Evolutionary conservation across 2,113 vertebrate genomes (phyloP).

Genomic region (Ondatra zibethicus): DNA sequence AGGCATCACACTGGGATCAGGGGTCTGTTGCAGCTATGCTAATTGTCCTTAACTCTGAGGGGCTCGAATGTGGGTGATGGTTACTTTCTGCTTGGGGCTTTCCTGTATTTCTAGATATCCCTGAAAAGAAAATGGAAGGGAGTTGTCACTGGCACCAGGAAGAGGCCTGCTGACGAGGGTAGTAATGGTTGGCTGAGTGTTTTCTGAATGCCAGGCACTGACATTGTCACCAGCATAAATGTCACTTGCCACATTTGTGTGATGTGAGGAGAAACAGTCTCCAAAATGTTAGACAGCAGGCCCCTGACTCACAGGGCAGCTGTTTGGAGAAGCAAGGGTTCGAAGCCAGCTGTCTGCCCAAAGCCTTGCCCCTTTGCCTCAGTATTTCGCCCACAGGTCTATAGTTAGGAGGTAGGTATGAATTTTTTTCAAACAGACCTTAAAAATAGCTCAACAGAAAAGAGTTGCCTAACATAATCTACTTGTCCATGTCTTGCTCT

Average conservation of each 20-base stretch:
- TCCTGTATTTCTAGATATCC: not conserved
- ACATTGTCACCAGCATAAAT: not conserved
- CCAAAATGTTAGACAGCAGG: no score
- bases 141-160: not conserved
- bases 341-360: not conserved
- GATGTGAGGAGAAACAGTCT: not conserved
- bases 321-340: not conserved
- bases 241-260: not conserved
- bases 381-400: not conserved
- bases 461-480: not conserved
- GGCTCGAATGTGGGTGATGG: not conserved
- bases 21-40: not conserved
- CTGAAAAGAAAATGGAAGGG: not conserved
- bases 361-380: not conserved
- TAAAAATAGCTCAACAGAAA: slow-evolving; percentile 7
- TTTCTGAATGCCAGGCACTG: not conserved
- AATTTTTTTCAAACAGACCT: slow-evolving; percentile 34
- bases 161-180: not conserved
- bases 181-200: not conserved
- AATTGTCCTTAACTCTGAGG: not conserved
- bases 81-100: not conserved
- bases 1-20: rapidly evolving
- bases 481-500: not conserved
- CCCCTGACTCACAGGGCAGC: not conserved
- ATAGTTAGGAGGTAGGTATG: not conserved